Evolutionary conservation across 2,888 invertebrate genomes (phyloP), one percentile per base, ranked within the genome.

Genomic region (Philereme transversata): DNA sequence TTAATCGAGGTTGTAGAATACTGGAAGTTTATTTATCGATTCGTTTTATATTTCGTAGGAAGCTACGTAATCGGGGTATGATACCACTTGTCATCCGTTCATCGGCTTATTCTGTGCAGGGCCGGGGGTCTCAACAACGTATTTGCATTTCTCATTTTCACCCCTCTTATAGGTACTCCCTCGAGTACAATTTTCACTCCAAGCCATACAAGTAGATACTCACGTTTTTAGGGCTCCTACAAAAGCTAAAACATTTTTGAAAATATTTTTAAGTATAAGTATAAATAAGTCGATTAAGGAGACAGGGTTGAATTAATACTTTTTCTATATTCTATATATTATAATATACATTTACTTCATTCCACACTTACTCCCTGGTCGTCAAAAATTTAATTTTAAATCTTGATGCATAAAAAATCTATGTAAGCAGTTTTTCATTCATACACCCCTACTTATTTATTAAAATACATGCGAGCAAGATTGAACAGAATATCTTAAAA

Each of bases 61-160:
- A 75, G 75, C 71, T 70, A 63, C 74, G 77, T 80, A 83, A 85
- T 85, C 80, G 79, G 76, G 72, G 76, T 73, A 76, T 83, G 81
- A 85, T 85, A 78, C 78, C 86, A 85, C 86, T 89, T 87, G 86
- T 87, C 82, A 84, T 76, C 77, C 80, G 78, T 82, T 87, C 83
- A 82, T 83, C 79, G 83, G 85, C 84, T 87, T 87, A 86, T 84
- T 84, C 79, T 74, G 74, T 70, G 76, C 75, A 76, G 72, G 75
- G 57, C 51, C 78, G 78, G 77, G 43, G 79, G 81, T 79, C 84
- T 86, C 84, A 83, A 83, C 84, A 82, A 79, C 82, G 78, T 85
- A 90, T 90, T 90, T 90, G 87, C 88, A 90, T 88, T 87, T 90
- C 88, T 88, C 88, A 90, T 90, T 88, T 89, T 82, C 86, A 78